Evolutionary conservation across 2,888 invertebrate species (phyloP).

Genomic region (Phymatocera aterrima): DNA sequence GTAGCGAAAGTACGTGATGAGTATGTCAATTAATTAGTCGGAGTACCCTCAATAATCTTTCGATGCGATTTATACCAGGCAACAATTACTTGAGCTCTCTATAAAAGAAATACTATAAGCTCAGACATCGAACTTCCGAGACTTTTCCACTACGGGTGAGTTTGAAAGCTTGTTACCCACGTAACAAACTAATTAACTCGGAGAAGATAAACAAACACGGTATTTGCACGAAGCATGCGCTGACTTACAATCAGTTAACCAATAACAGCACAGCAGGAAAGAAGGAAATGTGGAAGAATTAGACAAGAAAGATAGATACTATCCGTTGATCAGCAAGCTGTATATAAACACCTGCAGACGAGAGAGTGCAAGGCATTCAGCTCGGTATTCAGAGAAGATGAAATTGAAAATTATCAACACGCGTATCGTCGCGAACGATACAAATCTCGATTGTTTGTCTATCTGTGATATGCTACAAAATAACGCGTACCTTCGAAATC

Average conservation of each 20-base stretch:
- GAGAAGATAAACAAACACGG: neutral
- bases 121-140: neutral
- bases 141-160: neutral
- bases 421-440: too few relatives aligned
- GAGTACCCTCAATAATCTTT: neutral
- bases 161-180: neutral
- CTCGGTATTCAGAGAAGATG: too few relatives aligned
- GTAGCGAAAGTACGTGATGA: neutral
- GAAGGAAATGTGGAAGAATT: neutral
- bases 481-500: constrained; percentile 10
- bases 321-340: neutral
- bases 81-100: neutral
- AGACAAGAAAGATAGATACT: neutral
- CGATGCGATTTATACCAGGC: neutral
- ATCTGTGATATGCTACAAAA: neutral
- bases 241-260: neutral
- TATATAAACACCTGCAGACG: too few relatives aligned
- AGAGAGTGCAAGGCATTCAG: neutral
- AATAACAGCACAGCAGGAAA: neutral
- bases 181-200: neutral
- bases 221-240: constrained; percentile 3
- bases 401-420: too few relatives aligned
- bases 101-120: neutral
- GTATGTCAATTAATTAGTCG: neutral
- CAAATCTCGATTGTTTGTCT: neutral